Evolutionary conservation across 2,113 vertebrate genomes (phyloP).

Genomic region (Oreochromis spilurus): DNA sequence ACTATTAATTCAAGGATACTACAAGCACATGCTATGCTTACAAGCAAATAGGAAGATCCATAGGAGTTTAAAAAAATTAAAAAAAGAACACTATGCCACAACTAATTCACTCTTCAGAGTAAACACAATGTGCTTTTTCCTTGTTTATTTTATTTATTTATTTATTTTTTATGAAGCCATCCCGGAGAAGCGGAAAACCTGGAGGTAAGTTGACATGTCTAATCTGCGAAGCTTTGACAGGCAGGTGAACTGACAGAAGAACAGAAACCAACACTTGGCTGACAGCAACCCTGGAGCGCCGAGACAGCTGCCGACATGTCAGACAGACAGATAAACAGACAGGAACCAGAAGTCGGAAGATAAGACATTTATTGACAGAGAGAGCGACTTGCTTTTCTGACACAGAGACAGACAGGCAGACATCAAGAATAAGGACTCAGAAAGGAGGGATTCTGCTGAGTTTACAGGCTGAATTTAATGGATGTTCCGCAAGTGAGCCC

Average conservation of each 20-base stretch:
- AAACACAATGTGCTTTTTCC: conserved; percentile 34
- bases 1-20: not conserved
- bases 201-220: conserved; percentile 61
- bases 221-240: conserved; percentile 65
- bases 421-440: conserved; percentile 20
- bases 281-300: conserved; percentile 65
- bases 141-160: conserved; percentile 23
- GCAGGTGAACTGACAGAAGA: conserved; percentile 71
- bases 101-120: conserved; percentile 30
- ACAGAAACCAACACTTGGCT: conserved; percentile 67
- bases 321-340: conserved; percentile 67
- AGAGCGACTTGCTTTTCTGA: conserved; percentile 40
- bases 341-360: conserved; percentile 54
- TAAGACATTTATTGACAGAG: conserved; percentile 66
- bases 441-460: conserved; percentile 36
- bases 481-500: conserved; percentile 32
- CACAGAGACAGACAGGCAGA: conserved; percentile 40
- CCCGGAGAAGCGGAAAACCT: conserved; percentile 28
- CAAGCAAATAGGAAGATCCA: not conserved
- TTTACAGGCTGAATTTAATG: conserved; percentile 37
- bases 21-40: not conserved
- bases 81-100: not conserved
- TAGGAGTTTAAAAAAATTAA: not conserved
- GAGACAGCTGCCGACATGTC: conserved; percentile 65
- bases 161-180: conserved; percentile 1